Conservation (phyloP, 2,888 invertebrate species). For the Drosophila tanythrix region DNA sequence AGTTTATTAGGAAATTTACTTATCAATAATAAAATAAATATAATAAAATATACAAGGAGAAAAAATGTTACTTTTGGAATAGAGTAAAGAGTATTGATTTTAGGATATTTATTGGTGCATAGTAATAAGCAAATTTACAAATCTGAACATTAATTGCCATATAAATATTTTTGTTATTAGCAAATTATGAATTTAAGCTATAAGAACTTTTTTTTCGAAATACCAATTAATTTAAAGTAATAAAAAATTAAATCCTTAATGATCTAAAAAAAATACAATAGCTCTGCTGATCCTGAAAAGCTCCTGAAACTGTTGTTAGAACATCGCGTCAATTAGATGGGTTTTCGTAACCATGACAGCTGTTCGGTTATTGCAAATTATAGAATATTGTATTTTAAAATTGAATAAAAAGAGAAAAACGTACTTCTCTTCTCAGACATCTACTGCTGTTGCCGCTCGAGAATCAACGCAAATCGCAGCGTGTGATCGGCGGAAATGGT, state of each 20-base stretch:
- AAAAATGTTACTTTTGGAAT: accelerated
- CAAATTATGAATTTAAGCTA: neutral
- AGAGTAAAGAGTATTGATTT: neutral
- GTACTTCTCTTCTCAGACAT: constrained; percentile 18
- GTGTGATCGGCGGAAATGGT: constrained; percentile 61
- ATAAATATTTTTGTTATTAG: neutral
- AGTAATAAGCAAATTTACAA: neutral
- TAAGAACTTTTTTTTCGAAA: neutral
- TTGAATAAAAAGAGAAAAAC: constrained; percentile 51
- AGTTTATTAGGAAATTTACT: neutral
- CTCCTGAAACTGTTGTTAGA: neutral
- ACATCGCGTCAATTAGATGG: constrained; percentile 8
- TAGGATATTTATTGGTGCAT: accelerated
- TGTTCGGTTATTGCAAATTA: constrained; percentile 52
- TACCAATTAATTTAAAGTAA: neutral
- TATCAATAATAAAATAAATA: neutral
- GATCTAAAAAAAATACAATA: neutral
- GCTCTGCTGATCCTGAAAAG: constrained; percentile 1
- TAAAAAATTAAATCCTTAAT: neutral
- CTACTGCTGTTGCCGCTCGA: constrained; percentile 14
- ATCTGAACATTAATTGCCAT: neutral
- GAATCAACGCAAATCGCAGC: constrained; percentile 52
- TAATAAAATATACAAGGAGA: neutral
- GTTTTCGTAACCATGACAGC: constrained; percentile 37
- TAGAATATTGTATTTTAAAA: constrained; percentile 55